Base-by-base conservation (phyloP, 2,113 vertebrate genomes). In the Dolichotis patagonum region DNA sequence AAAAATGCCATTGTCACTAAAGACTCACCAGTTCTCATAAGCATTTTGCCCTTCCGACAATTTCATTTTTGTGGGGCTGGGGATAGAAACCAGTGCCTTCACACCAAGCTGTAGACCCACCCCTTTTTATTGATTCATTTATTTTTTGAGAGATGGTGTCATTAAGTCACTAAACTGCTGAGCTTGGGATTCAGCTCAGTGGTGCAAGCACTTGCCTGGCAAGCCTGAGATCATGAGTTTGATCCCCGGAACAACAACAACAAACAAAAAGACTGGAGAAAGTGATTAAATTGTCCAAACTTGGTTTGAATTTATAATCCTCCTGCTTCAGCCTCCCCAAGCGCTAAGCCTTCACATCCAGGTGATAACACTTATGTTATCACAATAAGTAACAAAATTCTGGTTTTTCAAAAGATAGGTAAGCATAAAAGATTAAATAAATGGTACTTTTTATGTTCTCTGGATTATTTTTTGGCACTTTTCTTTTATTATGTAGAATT, bases 401-500 rank as follows among this genome's bases (percentile, higher is more conserved):
- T 87, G 28, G 41, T 63, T 91, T 96, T 62, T 30, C 71, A 43
- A 30, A 90, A 83, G 13, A 83, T 22, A 91, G 63, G 90, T 91
- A 94, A 92, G 10, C 38, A 83, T 63, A 13, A 85, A 28, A 71
- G 77, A 77, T 77, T 90, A 92, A 95, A 71, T 95, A 71, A 77
- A 52, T 85, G n/a, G 80, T 84, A 77, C 73, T 78, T 92, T 69
- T 62, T 46, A 52, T 24, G 11, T 67, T 93, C 9, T 91, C 67
- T 94, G 10, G 54, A 26, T 81, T 77, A 38, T 95, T 90, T 73
- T 87, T 95, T 88, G 82, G 11, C 1, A 92, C 54, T 88, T 28
- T 85, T 46, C 20, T 88, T 89, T 78, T 11, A 96, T 97, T 93
- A 84, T 65, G 69, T 32, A 94, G 46, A 95, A 96, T 96, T 88